Evolutionary conservation across 2,797 vertebrate genomes (phyloP), one percentile per base, ranked within the genome.

Genomic region (Passerculus sandwichensis): DNA sequence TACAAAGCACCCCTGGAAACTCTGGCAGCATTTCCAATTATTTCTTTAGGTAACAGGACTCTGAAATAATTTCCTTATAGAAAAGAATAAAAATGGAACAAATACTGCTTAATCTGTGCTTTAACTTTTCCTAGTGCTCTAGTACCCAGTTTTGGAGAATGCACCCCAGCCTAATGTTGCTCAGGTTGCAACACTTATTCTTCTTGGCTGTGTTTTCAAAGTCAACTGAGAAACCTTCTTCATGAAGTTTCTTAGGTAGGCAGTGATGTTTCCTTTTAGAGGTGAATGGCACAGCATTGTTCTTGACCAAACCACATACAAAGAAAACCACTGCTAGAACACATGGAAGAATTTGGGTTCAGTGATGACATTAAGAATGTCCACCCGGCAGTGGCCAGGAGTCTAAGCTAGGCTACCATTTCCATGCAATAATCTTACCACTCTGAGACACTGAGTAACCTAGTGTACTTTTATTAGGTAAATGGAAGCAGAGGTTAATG

Each of bases 401-500:
- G 47, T 40, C 89, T 91, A 40, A 83, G 60, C 84, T 89, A 92
- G 47, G 44, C 78, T 88, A 87, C 42, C 53, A 54, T 82, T 92
- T 85, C 88, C 59, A 60, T 80, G 76, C 62, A 95, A 92, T 78
- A 92, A 93, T 96, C 94, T 94, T 92, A 94, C 54, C 84, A 89
- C 92, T 94, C 91, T 66, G 89, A 96, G 89, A 96, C 92, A 32
- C 2, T 65, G 69, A 86, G 81, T 80, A 85, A 96, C 92, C 92
- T 96, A 94, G 70, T 74, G 89, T 85, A 89, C 70, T 94, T 95
- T 92, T 94, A 96, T 95, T 91, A 89, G 82, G 82, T 75, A 89
- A 94, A 95, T 89, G 87, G 94, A 95, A 94, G 82, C 92, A 95
- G 92, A 96, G 47, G 82, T 95, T 93, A 88, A 92, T 60, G 87